Conservation (phyloP, 2,888 invertebrate genomes). For the Lycia hirtaria region DNA sequence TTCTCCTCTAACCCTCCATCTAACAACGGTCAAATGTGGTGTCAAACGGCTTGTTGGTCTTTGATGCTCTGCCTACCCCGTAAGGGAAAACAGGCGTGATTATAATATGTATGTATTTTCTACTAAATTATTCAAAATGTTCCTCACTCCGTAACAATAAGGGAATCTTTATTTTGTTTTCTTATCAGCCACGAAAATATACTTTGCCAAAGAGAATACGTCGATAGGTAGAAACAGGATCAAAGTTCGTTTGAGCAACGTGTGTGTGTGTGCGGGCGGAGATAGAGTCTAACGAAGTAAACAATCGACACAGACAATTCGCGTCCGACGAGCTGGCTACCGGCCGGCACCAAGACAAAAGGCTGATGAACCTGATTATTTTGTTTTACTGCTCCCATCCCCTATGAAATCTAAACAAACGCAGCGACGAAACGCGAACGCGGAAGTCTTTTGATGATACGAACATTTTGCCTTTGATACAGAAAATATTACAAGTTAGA, state of each 20-base stretch:
- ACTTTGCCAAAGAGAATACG: conserved; percentile 14
- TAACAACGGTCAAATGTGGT: too few relatives aligned
- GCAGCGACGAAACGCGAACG: conserved; percentile 41
- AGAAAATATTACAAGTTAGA: background rate
- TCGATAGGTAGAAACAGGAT: conserved; percentile 52
- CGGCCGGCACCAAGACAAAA: conserved; percentile 69
- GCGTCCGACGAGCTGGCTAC: conserved; percentile 65
- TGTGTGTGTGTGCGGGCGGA: conserved; percentile 63
- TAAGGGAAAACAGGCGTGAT: too few relatives aligned
- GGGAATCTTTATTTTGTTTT: background rate
- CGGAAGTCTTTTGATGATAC: conserved; percentile 35
- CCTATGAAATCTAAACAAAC: conserved; percentile 61
- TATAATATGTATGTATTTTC: too few relatives aligned
- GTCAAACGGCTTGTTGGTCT: too few relatives aligned
- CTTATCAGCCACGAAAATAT: background rate
- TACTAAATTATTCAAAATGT: conserved; percentile 42
- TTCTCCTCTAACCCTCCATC: too few relatives aligned
- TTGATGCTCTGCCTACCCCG: too few relatives aligned
- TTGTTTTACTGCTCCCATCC: conserved; percentile 59
- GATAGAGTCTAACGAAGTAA: conserved; percentile 81
- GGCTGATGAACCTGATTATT: conserved; percentile 76
- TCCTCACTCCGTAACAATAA: background rate
- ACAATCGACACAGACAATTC: conserved; percentile 76
- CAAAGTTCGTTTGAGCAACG: conserved; percentile 64
- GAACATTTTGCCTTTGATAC: conserved; percentile 12